These are phyloP conservation scores for Eudasyphora cyanicolor DNA, from an alignment of 2,888 invertebrate genomes.

Conservation along the genomic window DNA sequence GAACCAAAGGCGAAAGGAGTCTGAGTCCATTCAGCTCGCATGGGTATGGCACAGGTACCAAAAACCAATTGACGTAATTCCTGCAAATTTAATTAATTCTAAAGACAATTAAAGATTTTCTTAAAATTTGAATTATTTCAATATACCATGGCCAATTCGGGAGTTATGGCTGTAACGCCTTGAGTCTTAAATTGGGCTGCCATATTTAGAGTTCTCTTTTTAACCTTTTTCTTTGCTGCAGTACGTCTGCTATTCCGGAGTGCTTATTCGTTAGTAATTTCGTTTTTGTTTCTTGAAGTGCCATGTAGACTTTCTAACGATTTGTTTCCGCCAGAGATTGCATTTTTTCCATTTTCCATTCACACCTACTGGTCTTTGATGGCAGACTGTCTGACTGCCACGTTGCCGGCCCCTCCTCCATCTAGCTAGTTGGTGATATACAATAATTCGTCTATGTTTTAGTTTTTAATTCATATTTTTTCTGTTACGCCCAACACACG, in stretches of 20 bases:
- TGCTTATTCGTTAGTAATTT: constrained; percentile 36
- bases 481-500: too few relatives aligned
- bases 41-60: constrained; percentile 85
- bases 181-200: constrained; percentile 79
- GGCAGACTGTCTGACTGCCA: not conserved
- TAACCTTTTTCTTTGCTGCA: not conserved
- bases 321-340: constrained; percentile 54
- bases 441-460: constrained; percentile 21
- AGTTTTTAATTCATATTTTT: constrained; percentile 38
- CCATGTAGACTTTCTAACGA: constrained; percentile 60
- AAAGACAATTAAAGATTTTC: constrained; percentile 10
- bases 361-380: constrained; percentile 60
- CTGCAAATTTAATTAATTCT: constrained; percentile 76
- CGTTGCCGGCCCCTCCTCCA: not conserved
- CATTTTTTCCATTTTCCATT: constrained; percentile 28
- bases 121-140: constrained; percentile 2
- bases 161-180: constrained; percentile 84
- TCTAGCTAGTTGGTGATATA: too few relatives aligned
- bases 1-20: constrained; percentile 85
- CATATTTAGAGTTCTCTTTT: constrained; percentile 67
- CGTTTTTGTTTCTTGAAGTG: constrained; percentile 24
- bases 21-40: constrained; percentile 87
- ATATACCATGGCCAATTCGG: constrained; percentile 84
- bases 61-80: constrained; percentile 84
- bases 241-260: constrained; percentile 39